Evolutionary conservation across 2,797 vertebrate genomes (phyloP), one percentile per base, ranked within the genome.

Genomic region (Rhinichthys osculus): DNA sequence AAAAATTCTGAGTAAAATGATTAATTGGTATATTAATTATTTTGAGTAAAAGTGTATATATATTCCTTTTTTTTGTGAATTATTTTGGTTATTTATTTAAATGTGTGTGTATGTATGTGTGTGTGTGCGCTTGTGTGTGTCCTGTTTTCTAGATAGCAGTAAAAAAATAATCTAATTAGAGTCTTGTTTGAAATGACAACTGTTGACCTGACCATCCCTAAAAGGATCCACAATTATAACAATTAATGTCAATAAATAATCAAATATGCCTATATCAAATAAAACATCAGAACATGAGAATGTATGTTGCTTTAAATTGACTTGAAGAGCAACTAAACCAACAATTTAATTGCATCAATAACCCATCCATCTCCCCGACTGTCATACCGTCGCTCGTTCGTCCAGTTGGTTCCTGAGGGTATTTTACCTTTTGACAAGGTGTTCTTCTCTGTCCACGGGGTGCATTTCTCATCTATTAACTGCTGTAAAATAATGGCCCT

Each of bases 401-500:
- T 70, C 67, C 84, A 50, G 76, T 64, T 82, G 30, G 23, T 59
- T 81, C 64, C 38, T 52, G 40, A 40, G 77, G 87, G 83, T 35
- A 83, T 88, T 84, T 89, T 85, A 89, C 88, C 88, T 86, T 88
- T 85, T 84, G 66, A 82, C 86, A 87, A 73, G 82, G 74, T 90
- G 88, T 89, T 67, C 85, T 86, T 72, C 87, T 78, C 84, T 87
- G 88, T 88, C 87, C 85, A 50, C 21, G 16, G 76, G 82, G 79
- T 85, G 71, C 83, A 81, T 77, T 86, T 85, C 64, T 85, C 44
- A 84, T 89, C 87, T 81, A 86, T 88, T 88, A 88, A 77, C 59
- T 70, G 70, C 82, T 78, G 82, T 89, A 89, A 90, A 90, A 90
- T 88, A 87, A 85, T 88, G 80, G 87, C 77, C 81, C 83, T 84